Conservation (phyloP, 2,888 invertebrate genomes). For the Lasius platythorax region DNA sequence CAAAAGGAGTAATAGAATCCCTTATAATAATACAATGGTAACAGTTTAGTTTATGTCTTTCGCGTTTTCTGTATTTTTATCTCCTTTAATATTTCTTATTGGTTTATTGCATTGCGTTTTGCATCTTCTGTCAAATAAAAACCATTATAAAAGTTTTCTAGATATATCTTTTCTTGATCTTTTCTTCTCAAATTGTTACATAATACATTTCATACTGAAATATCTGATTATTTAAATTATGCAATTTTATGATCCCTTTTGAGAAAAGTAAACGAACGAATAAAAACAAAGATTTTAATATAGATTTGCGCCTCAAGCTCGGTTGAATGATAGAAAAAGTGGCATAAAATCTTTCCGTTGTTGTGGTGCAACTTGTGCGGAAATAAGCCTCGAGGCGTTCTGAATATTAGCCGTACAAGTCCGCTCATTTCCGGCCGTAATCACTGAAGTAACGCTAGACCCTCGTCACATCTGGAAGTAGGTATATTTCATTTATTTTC, state of each 20-base stretch:
- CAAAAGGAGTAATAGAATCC: neutral
- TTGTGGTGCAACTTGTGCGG: slow-evolving; percentile 39
- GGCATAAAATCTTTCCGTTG: slow-evolving; percentile 30
- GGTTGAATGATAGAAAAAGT: neutral
- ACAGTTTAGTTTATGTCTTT: neutral
- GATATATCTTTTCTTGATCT: slow-evolving; percentile 1
- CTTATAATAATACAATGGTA: neutral
- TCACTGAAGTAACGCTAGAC: slow-evolving; percentile 61
- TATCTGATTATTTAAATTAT: slow-evolving; percentile 32
- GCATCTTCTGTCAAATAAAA: neutral
- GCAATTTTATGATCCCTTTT: slow-evolving; percentile 4
- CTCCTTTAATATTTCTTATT: neutral
- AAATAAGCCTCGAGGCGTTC: slow-evolving; percentile 42
- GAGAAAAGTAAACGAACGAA: neutral
- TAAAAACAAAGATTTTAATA: slow-evolving; percentile 27
- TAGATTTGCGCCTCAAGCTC: neutral
- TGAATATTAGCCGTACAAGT: slow-evolving; percentile 39
- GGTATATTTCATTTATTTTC: slow-evolving; percentile 59
- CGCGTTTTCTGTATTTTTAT: neutral
- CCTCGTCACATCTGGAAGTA: slow-evolving; percentile 60
- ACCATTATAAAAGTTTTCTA: neutral
- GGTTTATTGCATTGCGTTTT: neutral
- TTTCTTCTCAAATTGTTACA: neutral
- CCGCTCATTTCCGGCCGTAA: slow-evolving; percentile 57
- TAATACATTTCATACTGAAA: neutral